Percentiles rank a stretch among this genome's conserved stretches.
Conservation (phyloP, 2,113 vertebrate genomes). For the Empidonax alnorum region DNA sequence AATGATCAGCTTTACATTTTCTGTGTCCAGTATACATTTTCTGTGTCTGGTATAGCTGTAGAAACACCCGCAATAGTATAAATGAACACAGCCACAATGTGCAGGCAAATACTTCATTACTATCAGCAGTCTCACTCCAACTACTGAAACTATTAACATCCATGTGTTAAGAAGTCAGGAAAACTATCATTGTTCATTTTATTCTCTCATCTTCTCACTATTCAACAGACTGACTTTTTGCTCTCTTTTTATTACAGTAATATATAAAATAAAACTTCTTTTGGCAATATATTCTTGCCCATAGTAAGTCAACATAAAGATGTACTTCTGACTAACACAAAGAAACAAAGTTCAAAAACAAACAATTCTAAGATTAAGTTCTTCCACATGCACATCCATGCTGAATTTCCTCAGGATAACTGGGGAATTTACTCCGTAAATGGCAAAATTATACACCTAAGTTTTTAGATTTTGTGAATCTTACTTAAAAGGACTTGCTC, state of each 20-base stretch:
- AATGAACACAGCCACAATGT: background rate
- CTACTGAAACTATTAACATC: background rate
- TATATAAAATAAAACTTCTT: background rate
- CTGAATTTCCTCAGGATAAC: background rate
- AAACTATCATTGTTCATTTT: background rate
- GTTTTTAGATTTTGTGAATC: background rate
- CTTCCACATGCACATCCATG: accelerated
- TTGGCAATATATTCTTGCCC: background rate
- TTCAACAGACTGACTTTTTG: background rate
- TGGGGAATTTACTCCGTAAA: background rate
- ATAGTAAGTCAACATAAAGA: background rate
- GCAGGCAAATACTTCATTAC: background rate
- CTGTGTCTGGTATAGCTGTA: background rate
- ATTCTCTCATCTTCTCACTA: background rate
- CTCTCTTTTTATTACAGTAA: background rate
- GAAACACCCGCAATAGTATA: background rate
- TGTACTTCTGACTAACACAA: background rate
- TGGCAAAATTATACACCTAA: background rate
- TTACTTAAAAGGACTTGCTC: background rate
- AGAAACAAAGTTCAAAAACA: background rate
- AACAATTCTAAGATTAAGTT: background rate
- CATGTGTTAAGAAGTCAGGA: background rate
- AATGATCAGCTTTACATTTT: background rate
- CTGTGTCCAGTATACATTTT: background rate
- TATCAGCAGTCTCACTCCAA: background rate